A percentile compares a stretch with the other conserved stretches of the same genome.
These are phyloP conservation scores for Onychomys leucogaster DNA, from an alignment of 2,797 vertebrate genomes.

Conservation along the genomic window DNA sequence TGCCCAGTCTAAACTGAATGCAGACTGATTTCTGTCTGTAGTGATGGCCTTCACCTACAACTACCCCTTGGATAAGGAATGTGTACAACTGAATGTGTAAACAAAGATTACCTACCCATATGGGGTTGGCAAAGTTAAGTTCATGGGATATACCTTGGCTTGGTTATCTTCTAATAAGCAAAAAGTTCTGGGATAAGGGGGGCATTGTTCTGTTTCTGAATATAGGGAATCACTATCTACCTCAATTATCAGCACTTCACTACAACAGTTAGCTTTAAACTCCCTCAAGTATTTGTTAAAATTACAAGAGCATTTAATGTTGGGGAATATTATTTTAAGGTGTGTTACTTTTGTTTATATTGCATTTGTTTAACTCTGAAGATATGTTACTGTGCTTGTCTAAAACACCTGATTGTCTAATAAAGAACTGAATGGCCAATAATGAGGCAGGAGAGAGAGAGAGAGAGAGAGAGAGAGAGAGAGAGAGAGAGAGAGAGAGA, in stretches of 20 bases:
- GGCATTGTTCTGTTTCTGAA: constrained; percentile 39
- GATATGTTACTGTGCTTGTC: too few species aligned
- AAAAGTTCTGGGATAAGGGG: not conserved
- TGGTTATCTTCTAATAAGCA: not conserved
- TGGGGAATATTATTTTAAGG: too few species aligned
- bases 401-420: too few species aligned
- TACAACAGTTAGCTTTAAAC: not conserved
- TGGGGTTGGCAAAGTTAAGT: not conserved
- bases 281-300: constrained; percentile 23
- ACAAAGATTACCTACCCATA: not conserved
- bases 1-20: not conserved
- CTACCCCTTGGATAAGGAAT: not conserved
- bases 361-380: too few species aligned
- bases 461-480: too few species aligned
- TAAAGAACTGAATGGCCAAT: too few species aligned
- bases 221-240: not conserved
- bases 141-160: not conserved
- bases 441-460: too few species aligned
- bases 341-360: too few species aligned
- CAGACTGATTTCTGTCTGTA: not conserved
- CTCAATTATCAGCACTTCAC: constrained; percentile 12
- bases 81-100: not conserved
- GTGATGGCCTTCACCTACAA: not conserved
- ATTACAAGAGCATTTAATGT: not conserved
- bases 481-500: too few species aligned